phyloP scores from a whole-genome alignment of 2,888 invertebrate genomes.

The Xylota sylvarum region DNA sequence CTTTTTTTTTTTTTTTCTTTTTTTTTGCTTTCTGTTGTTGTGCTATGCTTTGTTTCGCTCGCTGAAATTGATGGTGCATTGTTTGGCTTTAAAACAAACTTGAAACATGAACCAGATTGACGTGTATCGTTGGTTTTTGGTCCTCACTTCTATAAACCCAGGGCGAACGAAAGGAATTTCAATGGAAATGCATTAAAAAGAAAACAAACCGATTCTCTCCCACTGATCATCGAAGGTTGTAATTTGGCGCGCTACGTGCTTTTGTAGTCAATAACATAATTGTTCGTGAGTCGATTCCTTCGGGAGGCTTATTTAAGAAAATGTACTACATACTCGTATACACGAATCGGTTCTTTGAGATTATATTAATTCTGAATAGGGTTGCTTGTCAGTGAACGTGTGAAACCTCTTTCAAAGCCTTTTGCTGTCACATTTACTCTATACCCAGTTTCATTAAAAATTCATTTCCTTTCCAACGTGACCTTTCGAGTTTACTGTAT shows the following conservation, averaged over 20 bases:
- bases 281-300: conserved; percentile 57
- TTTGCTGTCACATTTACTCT: neutral
- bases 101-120: conserved; percentile 77
- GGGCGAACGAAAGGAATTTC: conserved; percentile 58
- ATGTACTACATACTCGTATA: neutral
- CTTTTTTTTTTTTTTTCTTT: conserved; percentile 11
- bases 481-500: conserved; percentile 22
- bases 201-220: conserved; percentile 39
- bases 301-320: conserved; percentile 31
- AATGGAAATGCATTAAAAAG: conserved; percentile 63
- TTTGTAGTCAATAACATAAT: conserved; percentile 69
- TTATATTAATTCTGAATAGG: conserved; percentile 12
- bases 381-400: conserved; percentile 11
- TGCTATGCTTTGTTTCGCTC: conserved; percentile 59
- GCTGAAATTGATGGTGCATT: conserved; percentile 73
- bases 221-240: conserved; percentile 67
- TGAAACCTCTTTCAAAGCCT: conserved; percentile 11
- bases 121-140: conserved; percentile 59
- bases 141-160: conserved; percentile 16
- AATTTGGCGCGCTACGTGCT: conserved; percentile 73
- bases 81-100: conserved; percentile 74
- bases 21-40: conserved; percentile 28
- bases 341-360: conserved; percentile 10
- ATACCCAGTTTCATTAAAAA: neutral
- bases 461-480: conserved; percentile 1